Evolutionary conservation across 2,888 invertebrate species (phyloP).

Genomic region (Emmelina monodactyla): DNA sequence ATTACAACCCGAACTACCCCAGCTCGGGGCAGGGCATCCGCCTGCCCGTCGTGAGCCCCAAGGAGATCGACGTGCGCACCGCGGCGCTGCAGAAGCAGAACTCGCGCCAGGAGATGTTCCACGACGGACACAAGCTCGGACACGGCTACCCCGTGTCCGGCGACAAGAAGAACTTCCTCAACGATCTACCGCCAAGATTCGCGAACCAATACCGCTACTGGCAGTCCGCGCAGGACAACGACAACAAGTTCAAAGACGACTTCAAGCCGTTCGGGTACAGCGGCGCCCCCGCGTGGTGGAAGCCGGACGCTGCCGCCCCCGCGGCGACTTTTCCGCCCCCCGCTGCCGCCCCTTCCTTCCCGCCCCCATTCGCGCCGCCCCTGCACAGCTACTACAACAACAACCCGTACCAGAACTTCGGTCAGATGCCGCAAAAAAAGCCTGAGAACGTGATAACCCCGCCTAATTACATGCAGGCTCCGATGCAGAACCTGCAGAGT

Average conservation of each 20-base stretch:
- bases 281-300: conserved; percentile 38
- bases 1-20: conserved; percentile 36
- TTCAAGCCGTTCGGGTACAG: conserved; percentile 24
- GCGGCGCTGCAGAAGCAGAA: conserved; percentile 56
- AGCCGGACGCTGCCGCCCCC: conserved; percentile 32
- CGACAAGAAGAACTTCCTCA: conserved; percentile 53
- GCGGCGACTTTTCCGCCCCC: conserved; percentile 19
- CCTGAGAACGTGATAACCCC: conserved; percentile 23
- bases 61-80: conserved; percentile 58
- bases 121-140: conserved; percentile 37
- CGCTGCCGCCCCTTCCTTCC: conserved; percentile 28
- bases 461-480: conserved; percentile 30
- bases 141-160: conserved; percentile 46
- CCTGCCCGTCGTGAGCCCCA: conserved; percentile 57
- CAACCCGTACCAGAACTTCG: conserved; percentile 27
- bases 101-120: conserved; percentile 43
- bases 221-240: conserved; percentile 44
- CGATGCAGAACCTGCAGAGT: conserved; percentile 35
- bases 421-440: conserved; percentile 26
- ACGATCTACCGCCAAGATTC: conserved; percentile 51
- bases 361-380: too few relatives aligned
- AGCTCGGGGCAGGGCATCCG: conserved; percentile 27
- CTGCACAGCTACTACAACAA: conserved; percentile 26
- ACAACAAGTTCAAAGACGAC: conserved; percentile 50
- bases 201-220: conserved; percentile 56